Evolutionary conservation across 2,888 invertebrate species (phyloP).

Genomic region (Cyclophora albipunctata): DNA sequence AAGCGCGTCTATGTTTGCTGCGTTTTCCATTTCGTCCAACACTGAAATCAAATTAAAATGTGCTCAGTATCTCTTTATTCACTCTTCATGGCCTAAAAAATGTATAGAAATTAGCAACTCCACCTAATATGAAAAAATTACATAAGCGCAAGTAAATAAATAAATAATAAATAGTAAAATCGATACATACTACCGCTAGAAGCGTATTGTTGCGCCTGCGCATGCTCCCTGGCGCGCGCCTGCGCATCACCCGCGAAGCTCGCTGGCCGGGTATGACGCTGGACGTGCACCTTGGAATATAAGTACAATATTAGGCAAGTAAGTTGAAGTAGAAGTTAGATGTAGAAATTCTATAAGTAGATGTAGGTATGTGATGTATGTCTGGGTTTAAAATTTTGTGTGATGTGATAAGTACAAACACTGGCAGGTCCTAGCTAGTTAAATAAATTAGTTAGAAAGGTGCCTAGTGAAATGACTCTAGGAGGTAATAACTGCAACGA

Average conservation of each 20-base stretch:
- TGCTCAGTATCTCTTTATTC: too few relatives aligned
- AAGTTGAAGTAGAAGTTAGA: background rate
- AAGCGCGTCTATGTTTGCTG: conserved; percentile 58
- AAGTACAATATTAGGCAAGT: background rate
- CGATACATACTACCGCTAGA: conserved; percentile 78
- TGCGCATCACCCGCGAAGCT: conserved; percentile 59
- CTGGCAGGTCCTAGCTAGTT: too few relatives aligned
- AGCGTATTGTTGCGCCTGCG: conserved; percentile 70
- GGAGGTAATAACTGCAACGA: too few relatives aligned
- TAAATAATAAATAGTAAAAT: too few relatives aligned
- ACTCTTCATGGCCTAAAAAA: too few relatives aligned
- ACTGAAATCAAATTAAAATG: conserved; percentile 44
- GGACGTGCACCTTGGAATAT: conserved; percentile 40
- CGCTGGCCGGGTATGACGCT: conserved; percentile 52
- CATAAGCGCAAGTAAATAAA: too few relatives aligned
- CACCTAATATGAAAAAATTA: too few relatives aligned
- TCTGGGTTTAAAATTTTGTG: background rate
- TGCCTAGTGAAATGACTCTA: too few relatives aligned
- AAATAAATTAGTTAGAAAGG: too few relatives aligned
- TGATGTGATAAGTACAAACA: too few relatives aligned
- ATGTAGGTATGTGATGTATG: background rate
- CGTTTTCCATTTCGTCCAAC: conserved; percentile 74
- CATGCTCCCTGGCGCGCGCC: conserved; percentile 29
- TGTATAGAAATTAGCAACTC: too few relatives aligned
- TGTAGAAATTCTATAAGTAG: background rate